Percentiles rank a stretch among this genome's conserved stretches.
phyloP scores from a whole-genome alignment of 2,113 vertebrate species.

The Craseonycteris thonglongyai region DNA sequence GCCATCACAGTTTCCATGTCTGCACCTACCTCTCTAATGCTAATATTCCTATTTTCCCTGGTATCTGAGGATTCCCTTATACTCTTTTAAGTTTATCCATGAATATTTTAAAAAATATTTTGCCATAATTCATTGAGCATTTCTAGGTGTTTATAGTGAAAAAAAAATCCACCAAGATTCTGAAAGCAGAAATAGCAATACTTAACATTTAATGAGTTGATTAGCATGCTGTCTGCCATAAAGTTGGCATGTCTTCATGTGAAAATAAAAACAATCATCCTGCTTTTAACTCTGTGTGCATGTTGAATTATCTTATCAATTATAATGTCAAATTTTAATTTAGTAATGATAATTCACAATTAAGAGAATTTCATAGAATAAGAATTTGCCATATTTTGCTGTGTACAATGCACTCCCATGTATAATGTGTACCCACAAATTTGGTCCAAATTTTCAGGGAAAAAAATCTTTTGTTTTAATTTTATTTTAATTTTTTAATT shows the following conservation, averaged over 20 bases:
- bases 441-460: too few species aligned
- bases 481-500: too few species aligned
- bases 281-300: neutral
- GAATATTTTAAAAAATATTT: neutral
- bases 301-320: neutral
- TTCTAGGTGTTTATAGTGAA: neutral
- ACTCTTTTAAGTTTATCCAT: neutral
- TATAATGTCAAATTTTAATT: neutral
- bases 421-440: too few species aligned
- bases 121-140: neutral
- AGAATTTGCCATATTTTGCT: too few species aligned
- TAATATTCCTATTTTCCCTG: neutral
- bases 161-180: neutral
- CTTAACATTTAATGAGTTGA: neutral
- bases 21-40: neutral
- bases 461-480: too few species aligned
- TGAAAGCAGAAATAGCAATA: neutral
- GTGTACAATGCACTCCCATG: too few species aligned
- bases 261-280: neutral
- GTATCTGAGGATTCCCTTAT: neutral
- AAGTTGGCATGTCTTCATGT: neutral
- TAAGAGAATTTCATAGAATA: neutral
- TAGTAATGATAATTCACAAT: neutral
- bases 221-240: neutral
- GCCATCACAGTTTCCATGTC: too few species aligned